Evolutionary conservation across 2,113 vertebrate genomes (phyloP), one percentile per base, ranked within the genome.

Genomic region (Catharus minimus): DNA sequence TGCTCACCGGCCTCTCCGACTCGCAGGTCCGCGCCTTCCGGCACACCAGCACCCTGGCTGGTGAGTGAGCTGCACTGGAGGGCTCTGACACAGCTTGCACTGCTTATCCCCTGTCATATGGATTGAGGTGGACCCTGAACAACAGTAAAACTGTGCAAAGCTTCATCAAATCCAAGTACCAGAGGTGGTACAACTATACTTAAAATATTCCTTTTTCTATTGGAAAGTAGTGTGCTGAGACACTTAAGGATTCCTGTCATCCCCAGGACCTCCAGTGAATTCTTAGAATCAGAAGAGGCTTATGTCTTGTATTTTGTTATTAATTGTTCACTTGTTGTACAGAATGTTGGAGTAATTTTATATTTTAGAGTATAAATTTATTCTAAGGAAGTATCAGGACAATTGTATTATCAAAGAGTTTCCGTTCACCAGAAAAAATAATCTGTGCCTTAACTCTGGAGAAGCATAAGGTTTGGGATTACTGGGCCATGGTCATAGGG

Each of bases 21-120:
- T 99, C 99, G 24, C 99, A 99, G 97, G 99, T 99, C 96, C 98
- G 99, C 95, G 99, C 99, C 96, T 99, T 99, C 98, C 98, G 99
- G 94, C 99, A 99, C 97, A 99, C 99, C 88, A 99, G 99, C 97
- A 99, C 99, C 0, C 97, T 99, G 91, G 99, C 99, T 97, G 99
- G 99, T 99, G 97, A 97, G 97, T 83, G 58, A 55, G 41, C 67
- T 46, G 79, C 24, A 0, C 15, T 1, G 2, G 1, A 14, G 49
- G 15, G 2, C 0, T 17, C 39, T 55, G 50, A 0, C 76, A 16
- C 58, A 23, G 39, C 38, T 3, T 81, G 32, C 82, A 1, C 83
- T 94, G 14, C 89, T 58, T 38, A 8, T 12, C 53, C 86, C 9
- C 44, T 67, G 32, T 1, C 0, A 7, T 24, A 11, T 16, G 50